phyloP scores from a whole-genome alignment of 92 coral and sea anemone species.

The Paragorgia papillata region DNA sequence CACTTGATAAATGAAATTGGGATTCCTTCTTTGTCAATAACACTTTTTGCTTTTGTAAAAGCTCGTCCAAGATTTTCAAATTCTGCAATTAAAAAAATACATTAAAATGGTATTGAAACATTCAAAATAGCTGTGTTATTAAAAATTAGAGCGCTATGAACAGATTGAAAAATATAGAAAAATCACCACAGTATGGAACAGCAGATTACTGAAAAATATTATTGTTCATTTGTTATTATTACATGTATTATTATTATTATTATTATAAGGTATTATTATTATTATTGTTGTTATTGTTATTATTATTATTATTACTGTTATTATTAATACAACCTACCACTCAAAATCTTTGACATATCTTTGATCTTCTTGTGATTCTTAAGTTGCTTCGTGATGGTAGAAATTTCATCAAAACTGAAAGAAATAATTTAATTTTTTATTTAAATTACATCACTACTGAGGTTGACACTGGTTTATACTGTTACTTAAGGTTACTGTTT shows the following conservation, averaged over 20 bases:
- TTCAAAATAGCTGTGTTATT: too few species aligned
- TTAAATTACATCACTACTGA: neutral
- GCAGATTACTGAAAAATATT: too few species aligned
- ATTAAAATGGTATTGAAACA: too few species aligned
- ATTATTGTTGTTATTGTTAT: too few species aligned
- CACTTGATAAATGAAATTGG: slow-evolving; percentile 83
- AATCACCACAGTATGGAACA: too few species aligned
- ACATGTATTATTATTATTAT: too few species aligned
- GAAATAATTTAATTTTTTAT: neutral
- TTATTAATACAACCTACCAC: slow-evolving; percentile 59
- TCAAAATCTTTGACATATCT: slow-evolving; percentile 87
- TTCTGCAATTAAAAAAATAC: slow-evolving; percentile 48
- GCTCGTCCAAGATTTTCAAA: slow-evolving; percentile 98
- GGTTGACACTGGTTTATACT: too few species aligned
- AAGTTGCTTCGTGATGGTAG: slow-evolving; percentile 78
- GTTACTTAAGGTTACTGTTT: too few species aligned
- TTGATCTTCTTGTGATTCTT: slow-evolving; percentile 96
- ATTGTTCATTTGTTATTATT: too few species aligned
- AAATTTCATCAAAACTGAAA: slow-evolving; percentile 82
- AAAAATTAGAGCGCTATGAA: too few species aligned
- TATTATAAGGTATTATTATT: too few species aligned
- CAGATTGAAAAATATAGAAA: too few species aligned
- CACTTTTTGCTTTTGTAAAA: slow-evolving; percentile 81
- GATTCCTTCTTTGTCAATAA: slow-evolving; percentile 92
- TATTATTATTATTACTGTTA: neutral